Percentiles rank a stretch among this genome's conserved stretches.
phyloP scores from a whole-genome alignment of 2,888 invertebrate genomes.

The Synanthedon formicaeformis region DNA sequence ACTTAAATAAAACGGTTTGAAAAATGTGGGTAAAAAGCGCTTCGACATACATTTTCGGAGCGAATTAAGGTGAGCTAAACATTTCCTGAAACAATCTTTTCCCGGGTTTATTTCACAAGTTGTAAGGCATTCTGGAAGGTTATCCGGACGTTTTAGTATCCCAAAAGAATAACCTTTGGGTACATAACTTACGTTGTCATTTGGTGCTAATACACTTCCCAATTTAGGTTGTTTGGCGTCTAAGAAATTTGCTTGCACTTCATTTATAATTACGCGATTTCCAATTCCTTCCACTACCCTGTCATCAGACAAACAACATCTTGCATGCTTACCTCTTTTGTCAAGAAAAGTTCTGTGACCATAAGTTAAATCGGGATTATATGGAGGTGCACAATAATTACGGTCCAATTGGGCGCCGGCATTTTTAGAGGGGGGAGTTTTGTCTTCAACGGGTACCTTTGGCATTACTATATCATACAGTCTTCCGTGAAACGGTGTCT shows the following conservation, averaged over 20 bases:
- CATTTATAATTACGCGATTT: slow-evolving; percentile 34
- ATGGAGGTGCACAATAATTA: slow-evolving; percentile 51
- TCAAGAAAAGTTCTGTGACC: slow-evolving; percentile 54
- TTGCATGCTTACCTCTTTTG: slow-evolving; percentile 56
- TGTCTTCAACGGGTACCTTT: slow-evolving; percentile 34
- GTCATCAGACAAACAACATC: slow-evolving; percentile 50
- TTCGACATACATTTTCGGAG: slow-evolving; percentile 38
- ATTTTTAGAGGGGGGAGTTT: slow-evolving; percentile 27
- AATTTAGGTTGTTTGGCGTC: slow-evolving; percentile 36
- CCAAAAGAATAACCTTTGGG: slow-evolving; percentile 63
- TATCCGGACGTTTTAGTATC: slow-evolving; percentile 43
- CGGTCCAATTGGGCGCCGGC: slow-evolving; percentile 32
- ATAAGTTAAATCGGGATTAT: slow-evolving; percentile 44
- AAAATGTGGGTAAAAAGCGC: slow-evolving; percentile 39
- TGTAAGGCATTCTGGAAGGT: slow-evolving; percentile 52
- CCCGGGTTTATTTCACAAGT: slow-evolving; percentile 38
- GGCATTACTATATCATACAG: slow-evolving; percentile 54
- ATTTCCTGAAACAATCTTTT: slow-evolving; percentile 46
- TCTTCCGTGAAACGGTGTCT: slow-evolving; percentile 25
- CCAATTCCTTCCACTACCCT: slow-evolving; percentile 38
- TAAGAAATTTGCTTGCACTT: slow-evolving; percentile 48
- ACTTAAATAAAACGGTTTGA: slow-evolving; percentile 32
- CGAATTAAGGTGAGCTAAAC: slow-evolving; percentile 54
- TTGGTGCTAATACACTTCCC: slow-evolving; percentile 55
- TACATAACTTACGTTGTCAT: slow-evolving; percentile 53